A percentile compares a stretch with the other conserved stretches of the same genome.
phyloP scores from a whole-genome alignment of 2,113 vertebrate genomes.

The Poeciliopsis turrubarensis region DNA sequence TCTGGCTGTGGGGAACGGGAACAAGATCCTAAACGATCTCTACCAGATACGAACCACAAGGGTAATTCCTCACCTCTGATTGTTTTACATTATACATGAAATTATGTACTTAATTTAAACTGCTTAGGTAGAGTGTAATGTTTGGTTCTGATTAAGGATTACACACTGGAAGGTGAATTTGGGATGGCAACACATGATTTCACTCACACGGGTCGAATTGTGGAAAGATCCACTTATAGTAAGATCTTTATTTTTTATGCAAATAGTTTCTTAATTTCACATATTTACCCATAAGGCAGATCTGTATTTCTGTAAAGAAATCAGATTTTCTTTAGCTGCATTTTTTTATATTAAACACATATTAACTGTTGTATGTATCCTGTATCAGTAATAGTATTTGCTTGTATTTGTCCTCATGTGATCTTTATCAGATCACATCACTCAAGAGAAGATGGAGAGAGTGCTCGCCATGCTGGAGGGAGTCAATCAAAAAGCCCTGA shows the following conservation, averaged over 20 bases:
- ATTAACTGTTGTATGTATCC: not conserved
- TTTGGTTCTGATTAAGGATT: slow-evolving; percentile 80
- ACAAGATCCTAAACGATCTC: slow-evolving; percentile 80
- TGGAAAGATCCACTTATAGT: slow-evolving; percentile 93
- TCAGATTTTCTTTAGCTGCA: not conserved
- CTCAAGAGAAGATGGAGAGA: slow-evolving; percentile 87
- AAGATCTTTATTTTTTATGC: not conserved
- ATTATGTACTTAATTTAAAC: not conserved
- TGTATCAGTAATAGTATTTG: not conserved
- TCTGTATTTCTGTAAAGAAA: not conserved
- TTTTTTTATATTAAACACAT: not conserved
- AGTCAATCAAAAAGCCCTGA: slow-evolving; percentile 89
- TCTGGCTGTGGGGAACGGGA: slow-evolving; percentile 84
- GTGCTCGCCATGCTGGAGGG: slow-evolving; percentile 91
- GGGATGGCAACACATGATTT: slow-evolving; percentile 92
- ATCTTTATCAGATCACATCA: slow-evolving; percentile 87
- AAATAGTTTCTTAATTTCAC: not conserved
- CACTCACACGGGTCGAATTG: slow-evolving; percentile 81
- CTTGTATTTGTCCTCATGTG: slow-evolving; percentile 1
- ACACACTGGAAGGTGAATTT: slow-evolving; percentile 87
- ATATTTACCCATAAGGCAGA: not conserved
- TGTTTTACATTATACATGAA: not conserved
- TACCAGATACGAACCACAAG: slow-evolving; percentile 83
- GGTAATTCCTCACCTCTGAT: slow-evolving; percentile 73
- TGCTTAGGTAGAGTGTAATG: not conserved